Evolutionary conservation across 2,797 vertebrate species (phyloP), one percentile per base, ranked within the genome.

Genomic region (Taenioides sp.): DNA sequence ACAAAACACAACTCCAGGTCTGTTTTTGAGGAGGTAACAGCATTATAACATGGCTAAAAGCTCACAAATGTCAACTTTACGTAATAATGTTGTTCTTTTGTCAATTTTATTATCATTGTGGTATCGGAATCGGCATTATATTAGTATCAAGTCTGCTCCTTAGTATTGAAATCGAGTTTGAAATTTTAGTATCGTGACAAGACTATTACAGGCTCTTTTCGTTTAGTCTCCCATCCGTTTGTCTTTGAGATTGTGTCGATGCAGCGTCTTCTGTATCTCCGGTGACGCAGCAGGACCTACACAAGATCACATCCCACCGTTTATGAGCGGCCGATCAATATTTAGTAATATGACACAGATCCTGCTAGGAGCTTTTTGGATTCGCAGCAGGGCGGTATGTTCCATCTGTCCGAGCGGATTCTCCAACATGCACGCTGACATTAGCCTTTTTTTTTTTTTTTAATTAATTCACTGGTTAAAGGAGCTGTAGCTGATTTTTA

Each of bases 281-380:
- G 31, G 40, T 31, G 54, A 76, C 7, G 34, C 57, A 75, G 34
- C 43, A n/a, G 50, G 27, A 16, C 43, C 49, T 16, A 47, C 74
- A 67, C 28, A 54, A 54, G 59, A 50, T 31, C 54, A 28, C 47
- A 22, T 67, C 34, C 63, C 60, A 4, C 66, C 31, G 31, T 47
- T 62, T 57, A n/a, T 34, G n/a, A 61, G 43, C 28, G n/a, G 59
- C 7, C 28, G 9, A 74, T 74, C 60, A n/a, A 60, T 69, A 60
- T 60, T 43, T 60, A 58, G 67, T 69, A 49, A 69, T 31, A 69
- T 69, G 57, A 63, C 17, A 67, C 64, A 10, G 25, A 22, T 70
- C n/a, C 22, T 34, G 27, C 3, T 27, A 37, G 18, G 57, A 20
- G 23, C 18, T 20, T 17, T 55, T 55, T 23, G 23, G 65, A 63